phyloP scores from a whole-genome alignment of 2,113 vertebrate species.

The Grallaria varia region DNA sequence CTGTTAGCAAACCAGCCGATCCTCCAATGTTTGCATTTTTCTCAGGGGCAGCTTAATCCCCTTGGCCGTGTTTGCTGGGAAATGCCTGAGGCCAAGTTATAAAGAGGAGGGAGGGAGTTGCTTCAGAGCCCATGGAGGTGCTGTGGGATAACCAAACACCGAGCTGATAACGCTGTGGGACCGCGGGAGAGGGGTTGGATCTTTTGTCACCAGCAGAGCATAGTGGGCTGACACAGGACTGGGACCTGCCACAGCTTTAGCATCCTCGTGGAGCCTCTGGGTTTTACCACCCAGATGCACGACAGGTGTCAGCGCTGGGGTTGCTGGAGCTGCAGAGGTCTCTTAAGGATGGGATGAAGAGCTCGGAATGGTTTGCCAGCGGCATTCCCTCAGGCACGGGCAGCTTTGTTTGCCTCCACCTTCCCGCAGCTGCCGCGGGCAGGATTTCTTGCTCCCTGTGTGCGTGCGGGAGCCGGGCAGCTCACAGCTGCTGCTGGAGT shows the following conservation, averaged over 20 bases:
- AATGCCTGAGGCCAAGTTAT: not conserved
- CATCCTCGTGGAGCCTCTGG: not conserved
- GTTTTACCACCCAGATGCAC: not conserved
- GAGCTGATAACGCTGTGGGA: rapidly evolving
- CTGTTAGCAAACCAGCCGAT: not conserved
- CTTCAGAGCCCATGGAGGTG: not conserved
- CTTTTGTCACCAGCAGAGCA: not conserved
- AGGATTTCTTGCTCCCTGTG: not conserved
- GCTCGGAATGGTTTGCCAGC: rapidly evolving
- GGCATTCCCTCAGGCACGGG: rapidly evolving
- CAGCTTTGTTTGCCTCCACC: not conserved
- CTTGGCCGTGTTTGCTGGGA: not conserved
- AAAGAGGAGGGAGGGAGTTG: rapidly evolving
- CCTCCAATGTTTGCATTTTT: not conserved
- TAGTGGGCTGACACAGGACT: not conserved
- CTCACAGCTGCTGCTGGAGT: not conserved
- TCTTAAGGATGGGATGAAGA: not conserved
- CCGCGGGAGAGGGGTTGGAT: rapidly evolving
- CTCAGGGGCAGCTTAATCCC: constrained; percentile 3
- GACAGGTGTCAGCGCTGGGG: not conserved
- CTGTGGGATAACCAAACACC: not conserved
- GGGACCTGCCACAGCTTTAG: not conserved
- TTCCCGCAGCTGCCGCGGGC: not conserved
- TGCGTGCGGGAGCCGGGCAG: not conserved
- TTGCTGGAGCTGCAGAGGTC: not conserved